Base-by-base conservation (phyloP, 1,140 invertebrate genomes). In the Olivierus martensii region DNA sequence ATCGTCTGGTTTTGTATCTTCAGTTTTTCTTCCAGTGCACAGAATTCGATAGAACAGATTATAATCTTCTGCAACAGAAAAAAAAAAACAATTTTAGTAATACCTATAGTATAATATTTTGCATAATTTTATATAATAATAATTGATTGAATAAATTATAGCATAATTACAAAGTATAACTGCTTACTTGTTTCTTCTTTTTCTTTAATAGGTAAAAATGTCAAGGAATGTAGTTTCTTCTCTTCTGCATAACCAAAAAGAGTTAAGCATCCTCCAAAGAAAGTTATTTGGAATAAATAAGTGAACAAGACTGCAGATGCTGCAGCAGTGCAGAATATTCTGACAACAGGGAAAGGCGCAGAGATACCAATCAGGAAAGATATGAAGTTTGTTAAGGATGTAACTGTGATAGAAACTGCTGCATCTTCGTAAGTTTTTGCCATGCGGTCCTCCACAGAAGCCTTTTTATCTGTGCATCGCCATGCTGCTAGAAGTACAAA, bases 351-450 rank as follows among this genome's bases (percentile, higher is more conserved):
- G 63, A 95, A 96, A 4, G 89, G 86, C 44, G 87, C 92, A 60
- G 89, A 81, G 57, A 93, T 86, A n/a, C 93, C 93, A 49, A 97
- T 94, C 68, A 84, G 87, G 70, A 97, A 95, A 17, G 88, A 92
- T 54, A 96, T 80, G 74, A 95, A 86, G 68, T 97, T 91, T 0
- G 93, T 98, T 15, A 97, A 73, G 0, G 92, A 95, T 1, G 94
- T 98, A 56, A 98, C 95, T 22, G 92, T 96, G 52, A 98, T 94
- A 3, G 92, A 96, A 12, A 96, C 90, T 0, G 91, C 92, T n/a
- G 92, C 91, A 67, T 92, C 87, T 45, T 85, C 87, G 63, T 95
- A 76, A 67, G 86, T 87, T 44, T 79, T 73, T 0, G 82, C 88
- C 79, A 96, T 84, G 28, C 90, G 72, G 63, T 88, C 81, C 0